phyloP scores from a whole-genome alignment of 2,888 invertebrate species.

The Pediacus dermestoides region DNA sequence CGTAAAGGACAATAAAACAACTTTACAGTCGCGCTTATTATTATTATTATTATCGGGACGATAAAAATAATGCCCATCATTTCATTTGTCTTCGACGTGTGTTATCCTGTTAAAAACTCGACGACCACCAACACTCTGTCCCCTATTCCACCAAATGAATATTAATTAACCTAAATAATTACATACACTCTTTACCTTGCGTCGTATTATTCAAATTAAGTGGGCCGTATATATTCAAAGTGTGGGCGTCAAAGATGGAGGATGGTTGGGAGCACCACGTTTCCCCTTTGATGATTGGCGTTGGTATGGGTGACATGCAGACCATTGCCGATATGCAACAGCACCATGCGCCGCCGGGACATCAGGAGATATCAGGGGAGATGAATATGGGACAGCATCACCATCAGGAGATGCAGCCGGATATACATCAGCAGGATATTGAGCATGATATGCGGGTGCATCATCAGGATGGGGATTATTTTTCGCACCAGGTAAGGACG shows the following conservation, averaged over 20 bases:
- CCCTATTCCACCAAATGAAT: too few relatives aligned
- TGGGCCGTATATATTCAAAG: slow-evolving; percentile 31
- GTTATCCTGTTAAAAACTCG: too few relatives aligned
- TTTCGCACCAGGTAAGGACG: slow-evolving; percentile 34
- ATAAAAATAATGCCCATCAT: slow-evolving; percentile 20
- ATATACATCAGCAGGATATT: slow-evolving; percentile 40
- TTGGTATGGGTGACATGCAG: slow-evolving; percentile 44
- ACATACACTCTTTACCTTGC: too few relatives aligned
- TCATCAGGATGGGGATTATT: slow-evolving; percentile 38
- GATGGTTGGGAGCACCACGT: slow-evolving; percentile 50
- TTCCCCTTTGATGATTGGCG: slow-evolving; percentile 50
- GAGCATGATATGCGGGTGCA: slow-evolving; percentile 40
- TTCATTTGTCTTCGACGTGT: slow-evolving; percentile 20
- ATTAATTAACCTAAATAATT: too few relatives aligned
- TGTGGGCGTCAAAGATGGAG: slow-evolving; percentile 46
- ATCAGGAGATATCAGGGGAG: slow-evolving; percentile 36
- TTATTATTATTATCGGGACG: too few relatives aligned
- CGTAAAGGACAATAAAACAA: too few relatives aligned
- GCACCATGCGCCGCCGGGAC: slow-evolving; percentile 29
- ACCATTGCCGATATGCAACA: slow-evolving; percentile 41
- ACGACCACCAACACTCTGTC: slow-evolving; percentile 29
- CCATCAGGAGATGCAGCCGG: slow-evolving; percentile 35
- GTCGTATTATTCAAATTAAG: slow-evolving; percentile 29
- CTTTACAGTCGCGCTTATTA: too few relatives aligned
- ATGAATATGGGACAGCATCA: slow-evolving; percentile 36